Evolutionary conservation across 2,888 invertebrate genomes (phyloP), one percentile per base, ranked within the genome.

Genomic region (Hanleya hanleyi): DNA sequence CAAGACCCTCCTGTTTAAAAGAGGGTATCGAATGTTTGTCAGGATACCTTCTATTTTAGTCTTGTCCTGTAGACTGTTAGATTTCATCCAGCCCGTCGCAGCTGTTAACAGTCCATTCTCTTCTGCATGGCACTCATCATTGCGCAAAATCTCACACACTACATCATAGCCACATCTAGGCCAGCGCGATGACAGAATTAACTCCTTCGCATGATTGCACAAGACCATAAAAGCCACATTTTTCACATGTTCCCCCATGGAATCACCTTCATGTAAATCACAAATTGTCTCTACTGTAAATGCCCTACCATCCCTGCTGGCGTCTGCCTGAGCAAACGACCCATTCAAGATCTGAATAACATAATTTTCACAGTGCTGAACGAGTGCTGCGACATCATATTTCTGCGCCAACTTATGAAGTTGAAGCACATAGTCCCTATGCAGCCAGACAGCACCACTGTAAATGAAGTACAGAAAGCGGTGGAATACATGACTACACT

Each of bases 391-490:
- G 7, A 89, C 86, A 32, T 84, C 81, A 72, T 89, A 89, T 75
- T 88, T 88, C 65, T 86, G 84, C 1, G 88, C 87, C 68, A 89
- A 79, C 70, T 84, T 82, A 73, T 85, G 87, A 36, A 89, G 80
- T 5, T 87, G 84, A 57, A 89, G 81, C 18, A 88, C 88, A 77
- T 88, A 86, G 50, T 86, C 86, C 51, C 87, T 77, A 70, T 86
- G 88, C 68, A 89, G 78, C 84, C 86, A 85, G 29, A 89, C 86
- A 0, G 84, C 84, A 6, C 89, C 89, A 69, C 88, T 87, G 77
- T 89, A 89, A 57, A 88, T 83, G 70, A 88, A 89, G 70, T 87
- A 87, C 35, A 89, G 79, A 75, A 89, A 89, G 15, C 87, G 80
- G 26, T 86, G 84, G 76, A 89, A 88, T 57, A 87, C 85, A 26